These are phyloP conservation scores for Polypterus senegalus DNA, from an alignment of 2,113 vertebrate genomes.

Conservation along the genomic window DNA sequence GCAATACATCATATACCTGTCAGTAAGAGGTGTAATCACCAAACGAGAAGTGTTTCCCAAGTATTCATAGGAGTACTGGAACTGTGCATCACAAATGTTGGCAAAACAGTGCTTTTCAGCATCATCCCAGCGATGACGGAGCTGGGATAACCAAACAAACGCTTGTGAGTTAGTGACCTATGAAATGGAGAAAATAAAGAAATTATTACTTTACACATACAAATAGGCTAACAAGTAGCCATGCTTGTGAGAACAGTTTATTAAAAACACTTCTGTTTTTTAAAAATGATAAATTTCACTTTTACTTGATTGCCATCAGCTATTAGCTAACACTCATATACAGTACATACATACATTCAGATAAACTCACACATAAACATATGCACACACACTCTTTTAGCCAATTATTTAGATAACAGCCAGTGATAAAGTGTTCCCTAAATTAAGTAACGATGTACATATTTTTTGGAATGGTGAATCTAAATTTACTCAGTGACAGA, in stretches of 20 bases:
- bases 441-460: no score
- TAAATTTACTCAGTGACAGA: no score
- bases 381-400: background rate
- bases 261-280: no score
- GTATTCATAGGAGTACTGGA: constrained; percentile 69
- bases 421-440: no score
- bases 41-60: constrained; percentile 60
- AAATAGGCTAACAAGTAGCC: background rate
- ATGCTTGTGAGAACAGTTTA: no score
- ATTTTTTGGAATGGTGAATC: no score
- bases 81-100: constrained; percentile 57
- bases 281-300: no score
- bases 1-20: constrained; percentile 40
- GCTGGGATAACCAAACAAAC: constrained; percentile 63
- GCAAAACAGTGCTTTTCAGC: constrained; percentile 43
- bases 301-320: background rate
- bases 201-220: constrained; percentile 15
- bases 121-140: constrained; percentile 56
- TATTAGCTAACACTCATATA: no score
- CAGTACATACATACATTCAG: no score
- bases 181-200: constrained; percentile 8
- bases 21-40: constrained; percentile 66
- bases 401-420: background rate
- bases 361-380: no score
- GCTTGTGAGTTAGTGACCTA: constrained; percentile 48